Evolutionary conservation across 2,888 invertebrate species (phyloP).

Genomic region (Argyresthia goedartella): DNA sequence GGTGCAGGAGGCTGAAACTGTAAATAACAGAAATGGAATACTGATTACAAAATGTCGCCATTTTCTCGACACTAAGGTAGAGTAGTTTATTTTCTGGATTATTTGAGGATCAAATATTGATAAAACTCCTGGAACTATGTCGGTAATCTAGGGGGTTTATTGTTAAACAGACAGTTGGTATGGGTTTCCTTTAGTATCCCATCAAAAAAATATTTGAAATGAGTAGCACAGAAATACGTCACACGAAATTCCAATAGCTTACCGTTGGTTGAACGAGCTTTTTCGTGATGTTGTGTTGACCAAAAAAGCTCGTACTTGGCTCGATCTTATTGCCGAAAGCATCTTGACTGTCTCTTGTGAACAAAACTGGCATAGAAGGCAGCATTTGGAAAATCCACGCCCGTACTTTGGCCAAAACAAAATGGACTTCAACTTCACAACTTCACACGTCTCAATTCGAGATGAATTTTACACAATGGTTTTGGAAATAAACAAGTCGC

Average conservation of each 20-base stretch:
- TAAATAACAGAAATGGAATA: neutral
- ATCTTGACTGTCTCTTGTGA: constrained; percentile 61
- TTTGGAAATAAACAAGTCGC: constrained; percentile 7
- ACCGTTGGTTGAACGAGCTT: constrained; percentile 22
- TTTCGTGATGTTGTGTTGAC: constrained; percentile 17
- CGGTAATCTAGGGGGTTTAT: too few relatives aligned
- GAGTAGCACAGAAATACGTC: neutral
- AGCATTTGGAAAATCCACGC: constrained; percentile 49
- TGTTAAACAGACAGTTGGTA: too few relatives aligned
- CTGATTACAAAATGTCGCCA: too few relatives aligned
- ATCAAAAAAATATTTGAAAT: neutral
- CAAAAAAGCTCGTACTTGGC: constrained; percentile 52
- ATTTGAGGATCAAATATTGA: too few relatives aligned
- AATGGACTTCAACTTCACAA: neutral
- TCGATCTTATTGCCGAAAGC: constrained; percentile 59
- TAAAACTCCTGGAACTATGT: too few relatives aligned
- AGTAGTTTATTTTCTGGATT: too few relatives aligned
- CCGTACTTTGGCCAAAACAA: constrained; percentile 17
- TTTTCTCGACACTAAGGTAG: too few relatives aligned
- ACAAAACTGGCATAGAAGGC: constrained; percentile 66
- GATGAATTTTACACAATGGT: neutral
- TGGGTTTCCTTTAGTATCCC: too few relatives aligned
- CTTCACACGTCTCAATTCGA: neutral
- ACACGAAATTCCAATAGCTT: constrained; percentile 18
- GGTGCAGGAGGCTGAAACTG: neutral